Base-by-base conservation (phyloP, 2,888 invertebrate species). In the Brachyptera risi region DNA sequence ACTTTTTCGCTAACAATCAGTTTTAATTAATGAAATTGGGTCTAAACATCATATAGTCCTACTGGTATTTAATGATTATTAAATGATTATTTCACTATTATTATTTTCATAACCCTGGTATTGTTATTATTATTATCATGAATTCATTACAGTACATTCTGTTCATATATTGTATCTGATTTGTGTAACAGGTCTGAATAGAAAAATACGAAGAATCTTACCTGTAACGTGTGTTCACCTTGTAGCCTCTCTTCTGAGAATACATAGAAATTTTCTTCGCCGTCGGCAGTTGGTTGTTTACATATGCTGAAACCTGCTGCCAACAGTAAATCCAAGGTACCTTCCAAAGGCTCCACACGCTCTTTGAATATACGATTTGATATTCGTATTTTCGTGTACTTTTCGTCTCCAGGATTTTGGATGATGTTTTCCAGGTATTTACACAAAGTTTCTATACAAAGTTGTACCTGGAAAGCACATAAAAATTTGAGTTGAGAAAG, bases 361-460 rank as follows among this genome's bases (percentile, higher is more conserved):
- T 96, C 95, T 69, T 82, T 79, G 71, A 91, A 95, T 57, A 80
- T 83, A 79, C 86, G 86, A 74, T 96, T 97, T 2, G 84, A 83
- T 79, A 90, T 83, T 67, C 95, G 81, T 59, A 98, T 96, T 78
- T 90, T 92, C 69, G 88, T 86, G 74, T 86, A 98, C 72, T 97
- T 98, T 63, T 89, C 87, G 70, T 96, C 94, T 1, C 82, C 81
- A 0, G 95, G 95, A 74, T 92, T 83, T 47, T 84, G 83, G 1
- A 92, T 80, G 42, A 98, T 88, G 72, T 98, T 98, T 70, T 93
- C 91, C 68, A 97, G 76, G 78, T 96, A 96, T 74, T 92, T 93
- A 69, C 84, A 84, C 11, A 98, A 73, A 2, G 91, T 93, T 67
- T 93, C 91, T 11, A 95, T 83, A 71, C 96, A 94, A 1, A 82